A percentile compares a stretch with the other conserved stretches of the same genome.
Conservation (phyloP, 2,888 invertebrate genomes). For the Parnassius glacialis region DNA sequence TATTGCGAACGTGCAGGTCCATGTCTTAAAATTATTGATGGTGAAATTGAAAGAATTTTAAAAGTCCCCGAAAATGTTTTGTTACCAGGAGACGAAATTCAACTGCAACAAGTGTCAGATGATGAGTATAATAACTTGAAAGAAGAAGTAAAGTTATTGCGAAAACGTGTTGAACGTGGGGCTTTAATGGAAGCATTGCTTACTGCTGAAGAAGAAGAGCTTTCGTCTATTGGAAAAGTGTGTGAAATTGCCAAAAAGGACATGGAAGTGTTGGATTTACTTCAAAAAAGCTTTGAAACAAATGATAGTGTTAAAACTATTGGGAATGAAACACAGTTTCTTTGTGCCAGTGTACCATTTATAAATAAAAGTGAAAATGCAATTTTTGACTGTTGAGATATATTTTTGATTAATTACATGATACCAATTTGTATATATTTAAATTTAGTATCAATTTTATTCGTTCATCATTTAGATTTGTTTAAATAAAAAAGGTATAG, state of each 20-base stretch:
- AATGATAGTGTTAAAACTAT: constrained; percentile 46
- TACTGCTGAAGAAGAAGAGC: constrained; percentile 61
- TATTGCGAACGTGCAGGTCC: constrained; percentile 65
- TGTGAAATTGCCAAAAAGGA: constrained; percentile 68
- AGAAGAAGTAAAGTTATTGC: constrained; percentile 56
- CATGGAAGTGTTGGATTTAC: constrained; percentile 60
- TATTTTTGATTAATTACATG: not conserved
- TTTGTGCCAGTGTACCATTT: constrained; percentile 59
- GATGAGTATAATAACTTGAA: constrained; percentile 58
- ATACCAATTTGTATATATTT: no score
- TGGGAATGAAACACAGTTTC: constrained; percentile 51
- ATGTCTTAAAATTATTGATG: constrained; percentile 57
- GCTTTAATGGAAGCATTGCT: constrained; percentile 67
- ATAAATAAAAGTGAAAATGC: constrained; percentile 38
- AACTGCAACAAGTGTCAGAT: constrained; percentile 55
- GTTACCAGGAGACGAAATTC: constrained; percentile 67
- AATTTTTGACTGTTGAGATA: constrained; percentile 24
- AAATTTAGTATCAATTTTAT: no score
- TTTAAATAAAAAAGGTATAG: no score
- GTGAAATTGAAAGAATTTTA: constrained; percentile 62
- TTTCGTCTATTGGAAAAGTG: constrained; percentile 57
- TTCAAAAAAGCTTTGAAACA: constrained; percentile 49
- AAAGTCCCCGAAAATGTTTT: constrained; percentile 64
- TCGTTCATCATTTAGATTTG: no score
- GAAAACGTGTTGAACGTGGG: constrained; percentile 60